These are phyloP conservation scores for Spea hammondii DNA, from an alignment of 2,797 vertebrate genomes.

Conservation along the genomic window DNA sequence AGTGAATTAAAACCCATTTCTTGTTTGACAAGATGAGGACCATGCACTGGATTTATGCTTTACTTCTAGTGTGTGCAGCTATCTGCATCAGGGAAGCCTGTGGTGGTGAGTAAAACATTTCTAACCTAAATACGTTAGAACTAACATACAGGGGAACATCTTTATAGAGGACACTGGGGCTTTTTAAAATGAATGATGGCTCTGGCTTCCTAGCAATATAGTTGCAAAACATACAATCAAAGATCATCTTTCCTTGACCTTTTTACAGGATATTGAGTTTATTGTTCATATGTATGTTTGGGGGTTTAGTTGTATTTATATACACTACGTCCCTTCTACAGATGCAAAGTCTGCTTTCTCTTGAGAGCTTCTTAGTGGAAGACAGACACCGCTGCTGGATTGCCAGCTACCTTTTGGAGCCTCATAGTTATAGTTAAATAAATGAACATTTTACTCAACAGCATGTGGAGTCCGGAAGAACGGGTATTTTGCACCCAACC, in stretches of 20 bases:
- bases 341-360: no score
- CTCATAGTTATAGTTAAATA: background rate
- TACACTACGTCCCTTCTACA: no score
- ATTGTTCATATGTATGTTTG: no score
- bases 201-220: background rate
- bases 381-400: no score
- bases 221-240: no score
- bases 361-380: no score
- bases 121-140: background rate
- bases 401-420: background rate
- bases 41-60: background rate
- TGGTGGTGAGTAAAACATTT: constrained; percentile 2
- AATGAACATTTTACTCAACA: background rate
- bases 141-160: background rate
- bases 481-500: background rate
- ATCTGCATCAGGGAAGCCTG: background rate
- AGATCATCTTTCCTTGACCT: no score
- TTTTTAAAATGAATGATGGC: background rate
- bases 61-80: constrained; percentile 1
- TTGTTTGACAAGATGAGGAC: constrained; percentile 12
- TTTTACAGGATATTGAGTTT: no score
- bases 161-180: background rate
- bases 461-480: constrained; percentile 10
- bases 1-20: background rate
- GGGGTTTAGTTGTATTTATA: no score